Evolutionary conservation across 2,797 vertebrate species (phyloP).

Genomic region (Dromococcyx pavoninus): DNA sequence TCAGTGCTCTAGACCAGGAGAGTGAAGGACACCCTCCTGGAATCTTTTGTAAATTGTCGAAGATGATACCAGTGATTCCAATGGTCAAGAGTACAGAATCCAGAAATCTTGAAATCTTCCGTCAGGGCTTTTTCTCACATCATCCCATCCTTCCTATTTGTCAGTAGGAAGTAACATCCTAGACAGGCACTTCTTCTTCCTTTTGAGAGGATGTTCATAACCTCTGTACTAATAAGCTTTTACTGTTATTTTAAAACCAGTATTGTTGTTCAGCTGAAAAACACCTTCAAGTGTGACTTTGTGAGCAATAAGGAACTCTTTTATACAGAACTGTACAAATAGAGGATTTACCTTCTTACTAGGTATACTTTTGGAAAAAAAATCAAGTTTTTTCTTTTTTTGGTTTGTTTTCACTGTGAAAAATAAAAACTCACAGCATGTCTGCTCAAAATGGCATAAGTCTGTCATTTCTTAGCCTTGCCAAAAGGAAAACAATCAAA

Average conservation of each 20-base stretch:
- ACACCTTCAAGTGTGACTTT: background rate
- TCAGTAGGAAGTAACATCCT: background rate
- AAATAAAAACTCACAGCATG: background rate
- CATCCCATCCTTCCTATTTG: background rate
- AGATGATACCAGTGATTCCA: background rate
- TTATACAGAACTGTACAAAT: background rate
- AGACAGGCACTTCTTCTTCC: background rate
- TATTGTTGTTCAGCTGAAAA: background rate
- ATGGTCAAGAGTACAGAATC: background rate
- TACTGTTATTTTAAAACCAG: background rate
- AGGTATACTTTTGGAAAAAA: background rate
- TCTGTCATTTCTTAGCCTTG: background rate
- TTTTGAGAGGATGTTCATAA: background rate
- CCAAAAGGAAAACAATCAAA: background rate
- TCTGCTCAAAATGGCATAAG: background rate
- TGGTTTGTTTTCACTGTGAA: background rate
- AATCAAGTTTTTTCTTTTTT: rapidly evolving
- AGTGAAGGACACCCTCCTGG: background rate
- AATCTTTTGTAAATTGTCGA: background rate
- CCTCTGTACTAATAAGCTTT: background rate
- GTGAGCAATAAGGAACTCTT: background rate
- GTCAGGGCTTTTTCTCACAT: background rate
- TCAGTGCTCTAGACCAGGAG: background rate
- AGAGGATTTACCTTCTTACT: background rate
- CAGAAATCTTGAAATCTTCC: background rate